phyloP scores from a whole-genome alignment of 1,140 invertebrate species.

The Laupala kohalensis region DNA sequence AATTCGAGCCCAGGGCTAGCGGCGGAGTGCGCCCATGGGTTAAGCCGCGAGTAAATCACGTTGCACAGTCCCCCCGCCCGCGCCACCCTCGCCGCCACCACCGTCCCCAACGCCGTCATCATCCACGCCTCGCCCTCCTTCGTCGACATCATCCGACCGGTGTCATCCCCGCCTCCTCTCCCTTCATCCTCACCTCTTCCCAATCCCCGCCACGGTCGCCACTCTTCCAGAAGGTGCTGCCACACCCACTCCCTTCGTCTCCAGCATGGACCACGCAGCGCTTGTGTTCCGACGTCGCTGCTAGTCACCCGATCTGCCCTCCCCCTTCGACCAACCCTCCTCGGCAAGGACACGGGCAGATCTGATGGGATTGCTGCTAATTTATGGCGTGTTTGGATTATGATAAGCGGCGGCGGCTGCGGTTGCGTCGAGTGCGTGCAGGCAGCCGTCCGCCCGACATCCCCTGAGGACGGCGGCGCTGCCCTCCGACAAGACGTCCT shows the following conservation, averaged over 20 bases:
- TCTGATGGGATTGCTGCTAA: conserved; percentile 7
- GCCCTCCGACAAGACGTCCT: background rate
- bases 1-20: background rate
- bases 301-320: too few relatives aligned
- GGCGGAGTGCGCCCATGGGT: background rate
- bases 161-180: too few relatives aligned
- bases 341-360: background rate
- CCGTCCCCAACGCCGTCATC: background rate
- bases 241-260: too few relatives aligned
- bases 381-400: conserved; percentile 5
- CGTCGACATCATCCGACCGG: too few relatives aligned
- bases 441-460: background rate
- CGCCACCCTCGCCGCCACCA: background rate
- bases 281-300: too few relatives aligned
- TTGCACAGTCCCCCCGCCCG: background rate
- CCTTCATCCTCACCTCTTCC: too few relatives aligned
- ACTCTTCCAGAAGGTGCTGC: too few relatives aligned
- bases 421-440: background rate
- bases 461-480: background rate
- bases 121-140: too few relatives aligned
- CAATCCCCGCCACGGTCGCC: too few relatives aligned
- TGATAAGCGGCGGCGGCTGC: background rate
- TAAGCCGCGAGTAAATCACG: conserved; percentile 11
- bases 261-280: background rate
- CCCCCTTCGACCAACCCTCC: too few relatives aligned